Percentiles rank a stretch among this genome's conserved stretches.
These are phyloP conservation scores for Graphium colonna DNA, from an alignment of 2,888 invertebrate species.

Conservation along the genomic window DNA sequence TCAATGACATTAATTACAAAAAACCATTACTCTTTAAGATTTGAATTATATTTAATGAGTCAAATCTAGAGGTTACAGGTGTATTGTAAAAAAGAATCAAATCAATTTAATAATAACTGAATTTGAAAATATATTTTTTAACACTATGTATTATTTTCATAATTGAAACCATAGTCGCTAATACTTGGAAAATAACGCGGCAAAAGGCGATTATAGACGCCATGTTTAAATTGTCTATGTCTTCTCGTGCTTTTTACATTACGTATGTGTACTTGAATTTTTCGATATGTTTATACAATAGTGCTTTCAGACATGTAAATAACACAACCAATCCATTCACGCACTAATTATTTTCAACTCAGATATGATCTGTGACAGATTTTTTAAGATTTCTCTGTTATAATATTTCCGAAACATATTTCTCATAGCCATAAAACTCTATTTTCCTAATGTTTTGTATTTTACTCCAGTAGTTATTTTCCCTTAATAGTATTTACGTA, in stretches of 20 bases:
- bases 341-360: constrained; percentile 31
- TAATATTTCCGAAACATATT: constrained; percentile 62
- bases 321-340: constrained; percentile 40
- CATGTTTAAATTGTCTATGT: not conserved
- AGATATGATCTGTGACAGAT: constrained; percentile 31
- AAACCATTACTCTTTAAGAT: too few species aligned
- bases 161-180: not conserved
- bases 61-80: too few species aligned
- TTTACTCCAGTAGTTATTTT: constrained; percentile 62
- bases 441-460: constrained; percentile 76
- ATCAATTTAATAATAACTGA: too few species aligned
- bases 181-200: not conserved
- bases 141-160: too few species aligned
- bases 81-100: too few species aligned
- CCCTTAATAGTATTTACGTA: constrained; percentile 66
- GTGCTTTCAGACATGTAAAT: constrained; percentile 52
- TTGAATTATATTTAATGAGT: too few species aligned
- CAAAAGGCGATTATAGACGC: not conserved
- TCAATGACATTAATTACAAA: too few species aligned
- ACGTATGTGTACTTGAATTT: constrained; percentile 42
- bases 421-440: constrained; percentile 64
- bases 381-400: constrained; percentile 42
- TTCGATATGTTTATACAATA: constrained; percentile 53
- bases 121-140: too few species aligned
- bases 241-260: constrained; percentile 33